These are phyloP conservation scores for Podarcis cretensis DNA, from an alignment of 2,113 vertebrate species.

Conservation along the genomic window DNA sequence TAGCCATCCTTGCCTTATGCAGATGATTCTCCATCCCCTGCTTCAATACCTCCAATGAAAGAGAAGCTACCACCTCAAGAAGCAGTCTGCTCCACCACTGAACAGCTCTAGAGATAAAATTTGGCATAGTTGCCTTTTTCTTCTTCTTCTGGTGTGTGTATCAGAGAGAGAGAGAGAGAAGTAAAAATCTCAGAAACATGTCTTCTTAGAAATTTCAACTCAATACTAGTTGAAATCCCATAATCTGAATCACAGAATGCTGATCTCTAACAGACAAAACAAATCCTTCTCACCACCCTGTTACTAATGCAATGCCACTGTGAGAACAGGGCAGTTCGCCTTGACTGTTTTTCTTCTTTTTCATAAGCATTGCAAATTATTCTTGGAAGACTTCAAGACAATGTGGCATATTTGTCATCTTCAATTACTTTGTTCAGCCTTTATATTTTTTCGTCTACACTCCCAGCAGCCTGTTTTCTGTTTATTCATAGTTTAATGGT, in stretches of 20 bases:
- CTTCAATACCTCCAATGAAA: no score
- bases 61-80: no score
- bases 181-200: no score
- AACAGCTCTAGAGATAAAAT: no score
- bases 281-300: slow-evolving; percentile 53
- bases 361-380: slow-evolving; percentile 19
- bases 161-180: no score
- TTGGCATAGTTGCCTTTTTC: no score
- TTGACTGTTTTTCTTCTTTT: slow-evolving; percentile 30
- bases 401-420: slow-evolving; percentile 19
- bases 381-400: slow-evolving; percentile 27
- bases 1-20: no score
- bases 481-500: slow-evolving; percentile 17
- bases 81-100: no score
- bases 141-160: no score
- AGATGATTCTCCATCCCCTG: no score
- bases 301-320: slow-evolving; percentile 42
- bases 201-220: not conserved
- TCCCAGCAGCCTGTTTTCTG: not conserved
- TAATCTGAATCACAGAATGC: slow-evolving; percentile 33
- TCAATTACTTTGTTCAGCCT: slow-evolving; percentile 29
- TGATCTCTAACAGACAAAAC: slow-evolving; percentile 33
- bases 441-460: slow-evolving; percentile 27
- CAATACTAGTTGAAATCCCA: slow-evolving; percentile 40
- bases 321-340: slow-evolving; percentile 42